Percentiles rank a stretch among this genome's conserved stretches.
Conservation (phyloP, 2,113 vertebrate genomes). For the Pandion haliaetus region DNA sequence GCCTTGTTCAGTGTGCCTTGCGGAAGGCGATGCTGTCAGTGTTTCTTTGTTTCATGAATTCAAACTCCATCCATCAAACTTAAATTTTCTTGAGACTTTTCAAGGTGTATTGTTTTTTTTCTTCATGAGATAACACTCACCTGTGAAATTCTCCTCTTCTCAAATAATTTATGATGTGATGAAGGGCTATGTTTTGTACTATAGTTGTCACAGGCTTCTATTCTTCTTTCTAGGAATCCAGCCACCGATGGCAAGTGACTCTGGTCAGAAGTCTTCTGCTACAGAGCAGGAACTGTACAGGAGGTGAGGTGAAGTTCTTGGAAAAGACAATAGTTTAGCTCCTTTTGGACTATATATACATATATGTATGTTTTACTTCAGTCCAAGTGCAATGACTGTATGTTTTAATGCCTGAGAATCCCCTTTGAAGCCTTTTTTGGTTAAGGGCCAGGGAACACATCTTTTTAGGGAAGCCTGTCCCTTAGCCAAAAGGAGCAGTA, state of each 20-base stretch:
- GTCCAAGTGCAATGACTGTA: background rate
- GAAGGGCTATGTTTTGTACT: background rate
- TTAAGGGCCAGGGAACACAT: background rate
- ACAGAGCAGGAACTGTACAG: conserved; percentile 80
- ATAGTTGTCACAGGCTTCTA: background rate
- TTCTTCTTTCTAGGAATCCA: conserved; percentile 36
- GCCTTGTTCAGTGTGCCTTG: background rate
- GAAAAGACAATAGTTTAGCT: background rate
- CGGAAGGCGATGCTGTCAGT: background rate
- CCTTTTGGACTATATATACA: background rate
- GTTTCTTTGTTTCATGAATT: background rate
- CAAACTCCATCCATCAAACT: background rate
- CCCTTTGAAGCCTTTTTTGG: background rate
- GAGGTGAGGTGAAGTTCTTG: conserved; percentile 73
- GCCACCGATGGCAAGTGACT: background rate
- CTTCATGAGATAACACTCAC: background rate
- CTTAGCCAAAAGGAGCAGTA: background rate
- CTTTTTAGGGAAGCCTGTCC: background rate
- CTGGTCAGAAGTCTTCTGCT: conserved; percentile 54
- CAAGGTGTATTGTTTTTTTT: background rate
- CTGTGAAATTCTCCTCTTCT: background rate
- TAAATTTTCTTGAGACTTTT: background rate
- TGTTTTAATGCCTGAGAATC: background rate
- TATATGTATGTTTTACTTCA: background rate
- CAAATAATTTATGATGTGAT: background rate